A percentile compares a stretch with the other conserved stretches of the same genome.
These are phyloP conservation scores for Piscicola geometra DNA, from an alignment of 2,888 invertebrate species.

Conservation along the genomic window DNA sequence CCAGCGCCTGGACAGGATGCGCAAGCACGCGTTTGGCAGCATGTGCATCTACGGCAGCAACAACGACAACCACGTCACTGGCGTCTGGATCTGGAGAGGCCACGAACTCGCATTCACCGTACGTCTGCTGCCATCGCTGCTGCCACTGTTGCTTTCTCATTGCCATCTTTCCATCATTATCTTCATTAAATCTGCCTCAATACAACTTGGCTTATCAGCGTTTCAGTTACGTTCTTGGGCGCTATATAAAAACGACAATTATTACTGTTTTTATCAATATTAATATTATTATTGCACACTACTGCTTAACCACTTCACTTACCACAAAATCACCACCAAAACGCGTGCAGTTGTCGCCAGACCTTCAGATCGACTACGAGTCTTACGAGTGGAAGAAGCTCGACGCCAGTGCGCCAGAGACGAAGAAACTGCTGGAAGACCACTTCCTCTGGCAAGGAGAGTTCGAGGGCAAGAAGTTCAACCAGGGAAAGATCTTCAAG, in stretches of 20 bases:
- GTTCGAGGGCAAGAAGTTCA: slow-evolving; percentile 82
- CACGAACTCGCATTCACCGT: slow-evolving; percentile 83
- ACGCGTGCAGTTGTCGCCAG: slow-evolving; percentile 68
- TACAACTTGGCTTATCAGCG: no score
- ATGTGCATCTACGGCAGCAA: slow-evolving; percentile 87
- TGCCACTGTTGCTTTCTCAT: not conserved
- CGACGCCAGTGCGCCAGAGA: slow-evolving; percentile 72
- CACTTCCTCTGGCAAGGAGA: slow-evolving; percentile 91
- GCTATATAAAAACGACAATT: no score
- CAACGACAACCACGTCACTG: slow-evolving; percentile 85
- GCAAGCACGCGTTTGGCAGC: slow-evolving; percentile 91
- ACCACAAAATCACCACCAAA: not conserved
- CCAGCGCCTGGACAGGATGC: slow-evolving; percentile 95
- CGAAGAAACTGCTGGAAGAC: slow-evolving; percentile 78
- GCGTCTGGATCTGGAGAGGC: slow-evolving; percentile 97
- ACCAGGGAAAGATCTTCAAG: slow-evolving; percentile 99
- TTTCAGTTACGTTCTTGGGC: no score
- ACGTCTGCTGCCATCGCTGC: slow-evolving; percentile 41
- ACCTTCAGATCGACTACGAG: slow-evolving; percentile 96
- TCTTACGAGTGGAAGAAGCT: slow-evolving; percentile 91
- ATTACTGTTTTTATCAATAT: no score
- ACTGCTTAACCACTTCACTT: not conserved
- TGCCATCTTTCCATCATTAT: no score
- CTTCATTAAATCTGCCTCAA: no score
- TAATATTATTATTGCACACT: no score